Evolutionary conservation across 2,797 vertebrate species (phyloP).

Genomic region (Diceros bicornis): DNA sequence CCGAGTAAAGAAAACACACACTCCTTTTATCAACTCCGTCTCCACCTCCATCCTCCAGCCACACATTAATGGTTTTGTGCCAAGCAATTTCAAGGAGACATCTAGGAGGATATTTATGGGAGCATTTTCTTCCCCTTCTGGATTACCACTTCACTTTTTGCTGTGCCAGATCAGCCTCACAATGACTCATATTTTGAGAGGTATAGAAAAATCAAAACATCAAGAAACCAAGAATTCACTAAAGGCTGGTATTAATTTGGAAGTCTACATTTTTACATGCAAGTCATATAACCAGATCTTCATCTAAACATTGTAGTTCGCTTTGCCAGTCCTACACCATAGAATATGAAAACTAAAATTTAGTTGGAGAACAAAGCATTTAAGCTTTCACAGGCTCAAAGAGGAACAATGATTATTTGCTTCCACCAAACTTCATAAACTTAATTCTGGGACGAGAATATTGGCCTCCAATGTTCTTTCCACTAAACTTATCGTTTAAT

Average conservation of each 20-base stretch:
- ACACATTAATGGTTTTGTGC: background rate
- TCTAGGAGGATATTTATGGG: background rate
- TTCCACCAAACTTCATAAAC: background rate
- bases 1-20: background rate
- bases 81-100: background rate
- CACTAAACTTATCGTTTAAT: background rate
- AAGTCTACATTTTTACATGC: background rate
- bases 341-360: background rate
- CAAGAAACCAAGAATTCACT: slow-evolving; percentile 35
- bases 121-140: background rate
- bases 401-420: background rate
- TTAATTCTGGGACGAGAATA: background rate
- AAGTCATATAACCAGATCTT: background rate
- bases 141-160: background rate
- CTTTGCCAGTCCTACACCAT: background rate
- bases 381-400: background rate
- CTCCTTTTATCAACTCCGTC: fast-evolving
- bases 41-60: background rate
- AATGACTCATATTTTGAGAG: background rate
- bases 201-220: background rate
- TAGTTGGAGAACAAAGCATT: background rate
- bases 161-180: background rate
- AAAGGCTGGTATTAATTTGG: slow-evolving; percentile 14
- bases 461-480: background rate
- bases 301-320: background rate